Conservation (phyloP, 30 jellyfish, hydroid and myxozoan genomes). For the Hydractinia echinata region DNA sequence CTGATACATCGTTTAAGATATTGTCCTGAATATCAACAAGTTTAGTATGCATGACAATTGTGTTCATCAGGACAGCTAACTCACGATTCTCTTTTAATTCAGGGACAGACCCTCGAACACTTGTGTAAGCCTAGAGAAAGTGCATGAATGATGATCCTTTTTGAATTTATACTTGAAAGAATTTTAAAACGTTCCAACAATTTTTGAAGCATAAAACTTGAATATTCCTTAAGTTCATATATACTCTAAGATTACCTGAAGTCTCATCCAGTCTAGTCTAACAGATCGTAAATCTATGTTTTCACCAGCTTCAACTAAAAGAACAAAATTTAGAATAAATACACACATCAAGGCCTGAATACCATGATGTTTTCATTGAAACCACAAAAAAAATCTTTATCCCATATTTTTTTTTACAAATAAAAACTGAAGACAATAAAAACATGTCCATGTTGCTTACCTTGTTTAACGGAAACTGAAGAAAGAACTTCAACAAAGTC, state of each 20-base stretch:
- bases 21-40: constrained; percentile 77
- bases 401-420: too few relatives aligned
- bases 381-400: too few relatives aligned
- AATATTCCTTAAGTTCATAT: neutral
- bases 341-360: neutral
- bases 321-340: neutral
- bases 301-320: constrained; percentile 47
- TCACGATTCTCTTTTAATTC: constrained; percentile 86
- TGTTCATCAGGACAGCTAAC: constrained; percentile 76
- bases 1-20: constrained; percentile 82
- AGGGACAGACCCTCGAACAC: constrained; percentile 95
- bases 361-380: neutral
- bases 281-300: constrained; percentile 60
- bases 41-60: constrained; percentile 69
- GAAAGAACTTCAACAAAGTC: constrained; percentile 76
- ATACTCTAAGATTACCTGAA: constrained; percentile 51
- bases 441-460: constrained; percentile 13
- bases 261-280: constrained; percentile 90
- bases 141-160: neutral
- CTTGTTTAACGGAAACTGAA: constrained; percentile 52
- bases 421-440: too few relatives aligned
- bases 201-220: neutral
- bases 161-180: neutral
- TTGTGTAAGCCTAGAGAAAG: constrained; percentile 57
- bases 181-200: neutral